Percentiles rank a stretch among this genome's conserved stretches.
Evolutionary conservation across 2,888 invertebrate species (phyloP).

Genomic region (Pollenia angustigena): DNA sequence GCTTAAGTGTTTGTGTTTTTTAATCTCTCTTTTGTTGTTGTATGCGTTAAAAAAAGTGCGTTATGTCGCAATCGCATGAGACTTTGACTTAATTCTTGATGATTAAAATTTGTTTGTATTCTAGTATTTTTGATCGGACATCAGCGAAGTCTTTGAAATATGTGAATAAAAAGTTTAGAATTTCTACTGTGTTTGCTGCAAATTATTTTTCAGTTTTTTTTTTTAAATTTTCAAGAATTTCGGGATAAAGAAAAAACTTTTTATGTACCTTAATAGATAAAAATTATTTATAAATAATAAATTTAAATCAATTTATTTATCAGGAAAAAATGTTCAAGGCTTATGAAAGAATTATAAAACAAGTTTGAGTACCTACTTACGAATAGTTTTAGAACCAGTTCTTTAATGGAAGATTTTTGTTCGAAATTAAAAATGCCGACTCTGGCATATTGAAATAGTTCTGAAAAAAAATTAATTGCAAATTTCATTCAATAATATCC

Average conservation of each 20-base stretch:
- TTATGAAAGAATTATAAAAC: too few species aligned
- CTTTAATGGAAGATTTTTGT: too few species aligned
- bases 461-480: too few species aligned
- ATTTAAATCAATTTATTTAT: background rate
- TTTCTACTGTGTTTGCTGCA: background rate
- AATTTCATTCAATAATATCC: too few species aligned
- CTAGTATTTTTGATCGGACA: conserved; percentile 5
- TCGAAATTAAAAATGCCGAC: too few species aligned
- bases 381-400: too few species aligned
- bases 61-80: conserved; percentile 28
- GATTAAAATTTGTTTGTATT: conserved; percentile 8
- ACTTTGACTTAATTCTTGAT: conserved; percentile 25
- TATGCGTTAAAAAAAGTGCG: conserved; percentile 54
- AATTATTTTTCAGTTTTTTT: background rate
- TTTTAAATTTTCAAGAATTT: too few species aligned
- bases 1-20: background rate
- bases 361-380: too few species aligned
- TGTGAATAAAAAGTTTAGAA: conserved; percentile 24
- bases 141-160: conserved; percentile 21
- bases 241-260: too few species aligned
- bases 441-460: too few species aligned
- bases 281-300: background rate
- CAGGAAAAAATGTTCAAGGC: too few species aligned
- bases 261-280: too few species aligned
- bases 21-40: conserved; percentile 10